Conservation (phyloP, 2,113 vertebrate genomes). For the Antigone vipio region DNA sequence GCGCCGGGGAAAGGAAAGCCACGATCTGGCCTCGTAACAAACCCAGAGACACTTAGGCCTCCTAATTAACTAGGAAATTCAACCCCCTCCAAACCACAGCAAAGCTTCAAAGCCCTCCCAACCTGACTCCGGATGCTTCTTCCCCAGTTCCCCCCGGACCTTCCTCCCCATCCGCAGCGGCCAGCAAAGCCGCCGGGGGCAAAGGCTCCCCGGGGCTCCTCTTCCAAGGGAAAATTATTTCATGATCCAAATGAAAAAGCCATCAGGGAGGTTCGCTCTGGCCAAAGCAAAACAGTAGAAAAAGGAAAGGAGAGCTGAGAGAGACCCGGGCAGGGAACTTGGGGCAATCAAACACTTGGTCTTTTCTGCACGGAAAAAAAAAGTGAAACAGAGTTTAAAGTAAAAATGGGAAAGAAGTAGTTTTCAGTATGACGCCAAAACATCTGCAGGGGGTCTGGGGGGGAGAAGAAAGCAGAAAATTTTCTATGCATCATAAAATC, state of each 20-base stretch:
- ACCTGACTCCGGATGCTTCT: constrained; percentile 15
- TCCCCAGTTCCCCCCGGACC: not conserved
- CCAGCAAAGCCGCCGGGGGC: not conserved
- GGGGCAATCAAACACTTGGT: not conserved
- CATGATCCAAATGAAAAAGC: not conserved
- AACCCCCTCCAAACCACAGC: constrained; percentile 3
- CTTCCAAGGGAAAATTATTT: constrained; percentile 6
- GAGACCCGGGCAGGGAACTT: not conserved
- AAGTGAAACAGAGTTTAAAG: not conserved
- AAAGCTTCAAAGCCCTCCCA: constrained; percentile 43
- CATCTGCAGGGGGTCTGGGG: not conserved
- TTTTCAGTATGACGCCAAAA: not conserved
- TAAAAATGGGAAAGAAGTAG: not conserved
- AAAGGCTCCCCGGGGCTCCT: not conserved
- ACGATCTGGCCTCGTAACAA: not conserved
- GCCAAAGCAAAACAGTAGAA: not conserved
- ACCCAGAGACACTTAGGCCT: constrained; percentile 28
- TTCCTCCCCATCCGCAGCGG: not conserved
- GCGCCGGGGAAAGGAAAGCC: not conserved
- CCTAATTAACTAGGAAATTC: constrained; percentile 35
- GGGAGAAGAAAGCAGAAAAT: constrained; percentile 10
- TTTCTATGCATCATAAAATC: constrained; percentile 32
- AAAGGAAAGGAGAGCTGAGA: not conserved
- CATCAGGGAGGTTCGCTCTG: not conserved
- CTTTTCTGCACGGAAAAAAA: not conserved